Conservation (phyloP, 35 echinoderm and acorn worm genomes). For the Apostichopus parvimensis region DNA sequence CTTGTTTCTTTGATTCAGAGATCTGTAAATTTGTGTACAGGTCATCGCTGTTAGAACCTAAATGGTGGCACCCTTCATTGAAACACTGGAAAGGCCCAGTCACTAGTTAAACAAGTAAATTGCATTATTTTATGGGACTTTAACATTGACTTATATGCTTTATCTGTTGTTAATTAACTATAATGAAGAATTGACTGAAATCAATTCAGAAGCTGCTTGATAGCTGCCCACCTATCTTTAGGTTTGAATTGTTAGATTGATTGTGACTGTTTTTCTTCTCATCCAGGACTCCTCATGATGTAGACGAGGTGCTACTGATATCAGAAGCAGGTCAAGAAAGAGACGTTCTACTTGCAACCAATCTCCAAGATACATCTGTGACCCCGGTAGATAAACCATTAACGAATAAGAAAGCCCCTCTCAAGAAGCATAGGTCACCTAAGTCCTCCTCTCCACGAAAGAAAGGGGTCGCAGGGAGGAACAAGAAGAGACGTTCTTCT, state of each 20-base stretch:
- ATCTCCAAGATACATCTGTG: background rate
- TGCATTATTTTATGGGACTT: no score
- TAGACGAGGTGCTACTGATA: conserved; percentile 30
- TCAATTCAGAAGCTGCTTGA: no score
- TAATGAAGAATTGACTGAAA: no score
- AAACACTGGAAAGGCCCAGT: no score
- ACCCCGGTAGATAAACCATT: background rate
- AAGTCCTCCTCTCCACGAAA: conserved; percentile 19
- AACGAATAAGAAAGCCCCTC: background rate
- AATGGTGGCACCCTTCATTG: no score
- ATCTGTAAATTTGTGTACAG: no score
- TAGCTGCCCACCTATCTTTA: no score
- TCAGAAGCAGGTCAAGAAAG: conserved; percentile 15
- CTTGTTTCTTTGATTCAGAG: no score
- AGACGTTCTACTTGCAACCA: background rate
- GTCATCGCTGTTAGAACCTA: no score
- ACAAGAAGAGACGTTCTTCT: conserved; percentile 7
- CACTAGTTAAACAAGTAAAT: no score
- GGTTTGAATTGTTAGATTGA: background rate
- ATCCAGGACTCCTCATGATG: background rate
- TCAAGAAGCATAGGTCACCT: background rate
- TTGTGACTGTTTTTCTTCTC: background rate
- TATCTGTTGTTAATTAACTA: no score
- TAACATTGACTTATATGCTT: no score
- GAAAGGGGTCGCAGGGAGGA: background rate